Evolutionary conservation across 1,140 invertebrate species (phyloP), one percentile per base, ranked within the genome.

Genomic region (Nasonia vitripennis): DNA sequence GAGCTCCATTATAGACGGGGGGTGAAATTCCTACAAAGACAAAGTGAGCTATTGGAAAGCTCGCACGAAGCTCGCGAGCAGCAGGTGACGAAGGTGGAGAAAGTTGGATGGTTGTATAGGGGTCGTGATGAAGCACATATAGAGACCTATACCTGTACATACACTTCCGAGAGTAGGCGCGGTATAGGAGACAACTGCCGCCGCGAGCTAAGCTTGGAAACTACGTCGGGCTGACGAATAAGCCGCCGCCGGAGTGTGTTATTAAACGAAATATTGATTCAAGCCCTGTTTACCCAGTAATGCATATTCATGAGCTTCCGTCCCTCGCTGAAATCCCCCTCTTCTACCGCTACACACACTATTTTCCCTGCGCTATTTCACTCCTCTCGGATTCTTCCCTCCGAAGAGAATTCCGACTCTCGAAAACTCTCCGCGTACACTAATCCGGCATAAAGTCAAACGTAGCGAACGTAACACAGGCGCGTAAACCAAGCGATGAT

Each of bases 221-320:
- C 27, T 48, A 45, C 41, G 80, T n/a, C 68, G 17, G n/a, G 77
- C 75, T 87, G 84, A 80, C 88, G 71, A 73, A 86, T 27, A 27
- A 27, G 34, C 34, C 5, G 34, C 34, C 34, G 34, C 34, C 34
- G 5, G 87, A 88, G 89, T 87, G 90, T 91, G 90, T 93, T 93
- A 93, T 93, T 93, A 93, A 93, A 93, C 91, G 92, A 93, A 93
- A 93, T 93, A 93, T 93, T 93, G 92, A 93, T 93, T 93, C 91
- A 92, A 92, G 90, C 91, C 91, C 91, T 93, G 92, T 93, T 93
- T 93, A 92, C 92, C 88, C 88, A 92, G 90, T 93, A 92, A 93
- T 93, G 91, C 93, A 93, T 93, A 93, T 93, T 93, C 93, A 93
- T 93, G 89, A 90, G 89, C 89, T 90, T 90, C 20, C 2, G 67